A percentile compares a stretch with the other conserved stretches of the same genome.
Evolutionary conservation across 2,888 invertebrate genomes (phyloP).

Genomic region (Panorpa germanica): DNA sequence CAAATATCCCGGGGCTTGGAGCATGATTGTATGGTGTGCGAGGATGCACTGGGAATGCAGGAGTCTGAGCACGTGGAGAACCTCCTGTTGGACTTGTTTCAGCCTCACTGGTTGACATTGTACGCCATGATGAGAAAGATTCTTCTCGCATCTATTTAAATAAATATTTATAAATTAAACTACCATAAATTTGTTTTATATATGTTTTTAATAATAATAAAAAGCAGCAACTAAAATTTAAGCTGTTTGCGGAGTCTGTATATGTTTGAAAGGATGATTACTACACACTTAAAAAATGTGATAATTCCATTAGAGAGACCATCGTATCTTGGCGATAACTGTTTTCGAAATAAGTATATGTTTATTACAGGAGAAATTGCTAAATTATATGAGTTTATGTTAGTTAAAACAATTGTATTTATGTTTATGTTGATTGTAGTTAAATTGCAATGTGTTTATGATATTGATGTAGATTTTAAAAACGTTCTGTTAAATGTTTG

Average conservation of each 20-base stretch:
- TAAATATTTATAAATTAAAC: neutral
- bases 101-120: constrained; percentile 32
- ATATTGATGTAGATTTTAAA: no score
- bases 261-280: neutral
- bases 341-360: no score
- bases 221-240: neutral
- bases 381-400: no score
- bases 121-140: constrained; percentile 46
- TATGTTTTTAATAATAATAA: neutral
- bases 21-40: constrained; percentile 73
- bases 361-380: no score
- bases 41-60: constrained; percentile 84
- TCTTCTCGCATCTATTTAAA: constrained; percentile 37
- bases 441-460: no score
- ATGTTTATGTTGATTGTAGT: no score
- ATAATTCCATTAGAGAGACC: no score
- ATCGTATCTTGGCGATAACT: no score
- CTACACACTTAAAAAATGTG: no score
- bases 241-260: neutral
- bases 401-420: no score
- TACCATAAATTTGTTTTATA: neutral
- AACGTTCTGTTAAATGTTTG: no score
- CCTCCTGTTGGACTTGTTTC: constrained; percentile 33
- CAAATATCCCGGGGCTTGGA: constrained; percentile 44
- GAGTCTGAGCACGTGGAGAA: constrained; percentile 63